Evolutionary conservation across 2,888 invertebrate species (phyloP).

Genomic region (Psococerastis gibbosa): DNA sequence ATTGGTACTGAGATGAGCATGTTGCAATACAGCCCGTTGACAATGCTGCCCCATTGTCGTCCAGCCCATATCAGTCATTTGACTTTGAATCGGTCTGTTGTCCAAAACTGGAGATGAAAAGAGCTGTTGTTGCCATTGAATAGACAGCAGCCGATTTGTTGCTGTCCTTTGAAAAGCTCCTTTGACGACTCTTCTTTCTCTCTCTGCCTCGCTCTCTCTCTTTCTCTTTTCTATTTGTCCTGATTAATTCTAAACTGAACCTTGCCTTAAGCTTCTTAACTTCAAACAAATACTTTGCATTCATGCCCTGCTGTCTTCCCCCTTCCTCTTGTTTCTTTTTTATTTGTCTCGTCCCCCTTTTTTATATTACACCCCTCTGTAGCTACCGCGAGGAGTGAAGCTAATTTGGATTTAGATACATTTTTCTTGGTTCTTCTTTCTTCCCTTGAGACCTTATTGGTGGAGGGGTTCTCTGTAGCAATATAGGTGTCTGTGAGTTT

Average conservation of each 20-base stretch:
- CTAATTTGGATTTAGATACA: too few species aligned
- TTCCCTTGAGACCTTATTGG: too few species aligned
- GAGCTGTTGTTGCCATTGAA: background rate
- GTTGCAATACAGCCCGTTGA: too few species aligned
- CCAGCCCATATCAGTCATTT: too few species aligned
- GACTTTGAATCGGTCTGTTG: too few species aligned
- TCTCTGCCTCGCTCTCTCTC: slow-evolving; percentile 16
- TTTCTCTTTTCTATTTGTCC: slow-evolving; percentile 14
- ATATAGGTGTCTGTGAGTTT: too few species aligned
- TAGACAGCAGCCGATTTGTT: background rate
- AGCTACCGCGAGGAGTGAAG: too few species aligned
- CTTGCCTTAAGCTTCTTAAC: slow-evolving; percentile 24
- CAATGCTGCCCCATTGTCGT: too few species aligned
- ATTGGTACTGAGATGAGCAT: too few species aligned
- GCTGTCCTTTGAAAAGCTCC: background rate
- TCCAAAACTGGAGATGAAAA: background rate
- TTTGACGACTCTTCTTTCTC: slow-evolving; percentile 18
- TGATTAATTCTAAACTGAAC: slow-evolving; percentile 12
- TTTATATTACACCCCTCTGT: too few species aligned
- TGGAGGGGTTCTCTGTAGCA: too few species aligned
- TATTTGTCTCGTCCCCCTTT: background rate
- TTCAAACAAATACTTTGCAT: slow-evolving; percentile 31
- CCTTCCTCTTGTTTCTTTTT: background rate
- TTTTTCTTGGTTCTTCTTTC: too few species aligned
- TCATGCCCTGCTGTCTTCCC: slow-evolving; percentile 1